Base-by-base conservation (phyloP, 37 sponge, comb jelly and placozoan species). In the Cliona cf. orientalis region DNA sequence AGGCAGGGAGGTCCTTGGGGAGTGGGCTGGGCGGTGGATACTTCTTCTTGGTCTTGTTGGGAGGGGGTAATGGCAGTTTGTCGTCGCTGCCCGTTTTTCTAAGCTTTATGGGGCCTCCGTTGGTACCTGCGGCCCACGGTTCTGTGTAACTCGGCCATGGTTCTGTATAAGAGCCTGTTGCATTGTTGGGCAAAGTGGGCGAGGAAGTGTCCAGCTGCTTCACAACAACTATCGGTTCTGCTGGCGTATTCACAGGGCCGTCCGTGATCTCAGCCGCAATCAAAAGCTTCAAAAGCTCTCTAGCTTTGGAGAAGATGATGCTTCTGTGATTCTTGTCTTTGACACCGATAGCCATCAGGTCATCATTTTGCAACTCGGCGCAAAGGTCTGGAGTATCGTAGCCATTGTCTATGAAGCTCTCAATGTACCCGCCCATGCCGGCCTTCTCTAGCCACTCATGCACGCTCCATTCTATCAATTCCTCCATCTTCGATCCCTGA, bases 321-420 rank as follows among this genome's bases (percentile, higher is more conserved):
- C 46, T 49, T 59, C 90, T 61, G 63, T 93, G 79, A 23, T 72
- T 33, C 41, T 63, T 69, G 41, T 66, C 58, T 9, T 58, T 42
- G 39, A 94, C 83, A n/a, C 82, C 81, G 33, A 94, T 83, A 25
- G 77, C 94, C 49, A 90, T 88, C 34, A 94, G 62, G 42, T 94
- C 94, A n/a, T 86, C 87, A 28, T 66, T 72, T 6, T 71, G 84
- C 22, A 94, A 23, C 21, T 72, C 34, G 3, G 86, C 80, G 41
- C 82, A 81, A 4, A 94, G 69, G 14, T 84, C 64, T 1, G 49
- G 68, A 2, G 71, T 74, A 0, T 94, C 94, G 77, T 94, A 94
- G 29, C 94, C 94, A 46, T 94, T 94, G 45, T 94, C 94, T 12
- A 82, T 2, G 76, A 94, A 94, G 32, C 41, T 34, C 3, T 94